phyloP scores from a whole-genome alignment of 2,888 invertebrate species.

The Stratiomys singularior region DNA sequence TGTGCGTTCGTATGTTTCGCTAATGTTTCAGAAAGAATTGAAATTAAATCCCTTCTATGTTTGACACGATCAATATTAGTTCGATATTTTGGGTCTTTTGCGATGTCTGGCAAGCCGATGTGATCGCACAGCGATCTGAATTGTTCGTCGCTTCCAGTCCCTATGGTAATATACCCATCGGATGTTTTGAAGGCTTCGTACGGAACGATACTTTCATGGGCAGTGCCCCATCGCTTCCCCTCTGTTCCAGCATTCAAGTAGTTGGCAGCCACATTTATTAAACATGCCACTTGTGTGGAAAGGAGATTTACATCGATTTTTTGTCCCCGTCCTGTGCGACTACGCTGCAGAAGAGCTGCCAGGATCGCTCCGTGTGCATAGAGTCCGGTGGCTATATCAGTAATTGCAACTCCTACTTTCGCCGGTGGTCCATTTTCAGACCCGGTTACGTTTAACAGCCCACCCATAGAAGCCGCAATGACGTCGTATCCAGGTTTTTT shows the following conservation, averaged over 20 bases:
- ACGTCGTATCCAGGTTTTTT: constrained; percentile 95
- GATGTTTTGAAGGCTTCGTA: constrained; percentile 89
- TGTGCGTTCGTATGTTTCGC: constrained; percentile 74
- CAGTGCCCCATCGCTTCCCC: constrained; percentile 87
- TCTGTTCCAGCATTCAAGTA: constrained; percentile 87
- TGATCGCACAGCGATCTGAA: constrained; percentile 78
- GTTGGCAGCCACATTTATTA: constrained; percentile 90
- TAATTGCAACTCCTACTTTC: constrained; percentile 92
- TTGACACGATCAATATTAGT: constrained; percentile 81
- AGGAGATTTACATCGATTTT: constrained; percentile 94
- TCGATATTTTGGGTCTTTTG: constrained; percentile 72
- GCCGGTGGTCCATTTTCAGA: constrained; percentile 84
- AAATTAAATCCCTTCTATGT: constrained; percentile 77
- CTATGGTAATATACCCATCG: constrained; percentile 86
- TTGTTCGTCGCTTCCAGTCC: constrained; percentile 86
- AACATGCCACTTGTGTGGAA: constrained; percentile 88
- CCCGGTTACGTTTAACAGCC: constrained; percentile 90
- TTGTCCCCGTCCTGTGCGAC: constrained; percentile 84
- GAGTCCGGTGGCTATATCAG: constrained; percentile 93
- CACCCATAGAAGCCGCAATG: constrained; percentile 92
- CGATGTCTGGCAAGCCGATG: constrained; percentile 72
- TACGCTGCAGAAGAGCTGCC: constrained; percentile 84
- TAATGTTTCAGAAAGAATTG: constrained; percentile 71
- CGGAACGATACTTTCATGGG: constrained; percentile 93
- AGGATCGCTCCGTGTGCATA: constrained; percentile 95